Evolutionary conservation across 2,888 invertebrate genomes (phyloP).

Genomic region (Hemithea aestivaria): DNA sequence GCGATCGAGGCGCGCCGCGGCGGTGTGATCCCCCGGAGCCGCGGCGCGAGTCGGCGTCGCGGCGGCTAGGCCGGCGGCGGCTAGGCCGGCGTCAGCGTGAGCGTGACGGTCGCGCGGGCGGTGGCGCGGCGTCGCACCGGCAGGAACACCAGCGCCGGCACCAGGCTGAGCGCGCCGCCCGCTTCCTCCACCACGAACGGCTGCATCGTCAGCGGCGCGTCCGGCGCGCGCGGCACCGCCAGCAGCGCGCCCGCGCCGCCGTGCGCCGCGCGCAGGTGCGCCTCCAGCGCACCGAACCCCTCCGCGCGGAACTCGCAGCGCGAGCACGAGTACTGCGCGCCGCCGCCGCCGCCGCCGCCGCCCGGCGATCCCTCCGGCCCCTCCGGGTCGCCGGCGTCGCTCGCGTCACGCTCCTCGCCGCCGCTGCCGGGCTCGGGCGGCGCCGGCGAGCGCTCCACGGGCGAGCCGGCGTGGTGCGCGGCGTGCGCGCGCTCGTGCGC

Average conservation of each 20-base stretch:
- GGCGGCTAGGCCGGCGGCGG: slow-evolving; percentile 29
- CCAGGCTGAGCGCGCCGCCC: slow-evolving; percentile 82
- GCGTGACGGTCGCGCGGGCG: slow-evolving; percentile 92
- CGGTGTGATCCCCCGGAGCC: slow-evolving; percentile 56
- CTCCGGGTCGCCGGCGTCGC: slow-evolving; percentile 35
- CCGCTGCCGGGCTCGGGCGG: slow-evolving; percentile 19
- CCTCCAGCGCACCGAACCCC: slow-evolving; percentile 68
- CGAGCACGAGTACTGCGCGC: slow-evolving; percentile 66
- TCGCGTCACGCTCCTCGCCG: slow-evolving; percentile 31
- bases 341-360: slow-evolving; percentile 40
- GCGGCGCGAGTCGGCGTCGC: slow-evolving; percentile 45
- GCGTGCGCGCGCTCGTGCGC: slow-evolving; percentile 94
- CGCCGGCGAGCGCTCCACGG: slow-evolving; percentile 20
- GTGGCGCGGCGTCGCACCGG: slow-evolving; percentile 94
- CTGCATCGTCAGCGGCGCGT: slow-evolving; percentile 90
- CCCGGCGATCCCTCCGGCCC: slow-evolving; percentile 27
- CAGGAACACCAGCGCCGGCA: slow-evolving; percentile 95
- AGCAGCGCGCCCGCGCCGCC: slow-evolving; percentile 74
- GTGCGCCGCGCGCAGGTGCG: slow-evolving; percentile 70
- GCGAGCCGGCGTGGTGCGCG: slow-evolving; percentile 26
- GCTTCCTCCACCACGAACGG: slow-evolving; percentile 90
- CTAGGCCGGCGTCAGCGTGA: slow-evolving; percentile 95
- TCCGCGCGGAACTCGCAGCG: slow-evolving; percentile 71
- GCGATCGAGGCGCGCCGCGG: slow-evolving; percentile 62
- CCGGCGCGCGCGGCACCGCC: slow-evolving; percentile 81